These are phyloP conservation scores for Emmelina monodactyla DNA, from an alignment of 2,888 invertebrate species.

Conservation along the genomic window DNA sequence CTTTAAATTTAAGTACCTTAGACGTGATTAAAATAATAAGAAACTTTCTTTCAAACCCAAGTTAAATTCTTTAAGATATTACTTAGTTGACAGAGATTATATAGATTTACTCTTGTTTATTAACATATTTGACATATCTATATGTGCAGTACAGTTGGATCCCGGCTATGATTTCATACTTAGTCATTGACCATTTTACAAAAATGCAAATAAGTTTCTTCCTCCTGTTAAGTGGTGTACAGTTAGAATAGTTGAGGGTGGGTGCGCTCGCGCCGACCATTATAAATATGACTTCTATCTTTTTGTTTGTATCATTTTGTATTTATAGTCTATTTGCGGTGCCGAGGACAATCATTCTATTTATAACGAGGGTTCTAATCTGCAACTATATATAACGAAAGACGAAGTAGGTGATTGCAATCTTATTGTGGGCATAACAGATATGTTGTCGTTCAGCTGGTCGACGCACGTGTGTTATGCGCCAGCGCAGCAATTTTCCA, in stretches of 20 bases:
- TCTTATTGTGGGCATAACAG: background rate
- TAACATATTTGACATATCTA: background rate
- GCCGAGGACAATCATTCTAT: constrained; percentile 25
- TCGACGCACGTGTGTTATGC: background rate
- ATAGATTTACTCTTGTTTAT: background rate
- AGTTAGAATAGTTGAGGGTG: constrained; percentile 48
- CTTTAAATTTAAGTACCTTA: background rate
- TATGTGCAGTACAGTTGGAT: background rate
- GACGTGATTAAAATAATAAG: background rate
- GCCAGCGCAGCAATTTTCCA: background rate
- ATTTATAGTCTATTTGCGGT: constrained; percentile 22
- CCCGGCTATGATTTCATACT: constrained; percentile 43
- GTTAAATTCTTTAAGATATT: no score
- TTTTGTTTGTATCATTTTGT: constrained; percentile 25
- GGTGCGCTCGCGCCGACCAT: constrained; percentile 33
- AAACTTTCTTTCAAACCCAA: no score
- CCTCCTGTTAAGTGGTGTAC: constrained; percentile 51
- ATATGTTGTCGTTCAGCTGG: background rate
- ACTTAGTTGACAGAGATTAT: background rate
- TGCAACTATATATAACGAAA: constrained; percentile 10
- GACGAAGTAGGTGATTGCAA: background rate
- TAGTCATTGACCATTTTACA: constrained; percentile 56
- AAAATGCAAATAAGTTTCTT: constrained; percentile 59
- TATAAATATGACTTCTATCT: constrained; percentile 18
- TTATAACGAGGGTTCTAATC: constrained; percentile 20